Conservation (phyloP, 2,797 vertebrate genomes). For the Meda fulgida region DNA sequence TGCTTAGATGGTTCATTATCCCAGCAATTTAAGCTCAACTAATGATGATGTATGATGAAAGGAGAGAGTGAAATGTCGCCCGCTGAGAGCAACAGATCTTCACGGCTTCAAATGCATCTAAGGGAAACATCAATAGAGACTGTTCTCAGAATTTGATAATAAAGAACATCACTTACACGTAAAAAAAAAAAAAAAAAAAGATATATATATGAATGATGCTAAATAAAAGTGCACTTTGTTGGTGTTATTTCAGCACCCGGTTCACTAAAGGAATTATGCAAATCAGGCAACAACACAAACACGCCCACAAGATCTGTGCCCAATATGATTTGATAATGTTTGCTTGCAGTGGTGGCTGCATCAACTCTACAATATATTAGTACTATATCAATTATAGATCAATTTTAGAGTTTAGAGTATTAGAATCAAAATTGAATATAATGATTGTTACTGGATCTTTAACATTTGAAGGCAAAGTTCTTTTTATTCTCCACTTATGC, state of each 20-base stretch:
- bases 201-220: conserved; percentile 16
- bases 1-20: conserved; percentile 45
- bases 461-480: not conserved
- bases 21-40: conserved; percentile 34
- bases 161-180: conserved; percentile 24
- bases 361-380: not conserved
- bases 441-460: not conserved
- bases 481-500: too few species aligned
- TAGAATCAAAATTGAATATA: not conserved
- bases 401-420: not conserved
- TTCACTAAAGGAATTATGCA: conserved; percentile 1
- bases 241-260: conserved; percentile 10
- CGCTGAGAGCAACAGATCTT: conserved; percentile 30
- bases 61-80: conserved; percentile 27
- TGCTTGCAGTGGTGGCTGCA: not conserved
- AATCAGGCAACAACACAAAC: not conserved
- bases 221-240: conserved; percentile 14
- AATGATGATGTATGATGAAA: conserved; percentile 50
- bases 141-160: conserved; percentile 10
- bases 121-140: conserved; percentile 23
- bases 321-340: not conserved
- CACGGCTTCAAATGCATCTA: conserved; percentile 7
- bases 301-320: not conserved
- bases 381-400: not conserved
- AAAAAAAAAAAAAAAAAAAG: not conserved